phyloP scores from a whole-genome alignment of 2,888 invertebrate genomes.

The Acrocera orbiculus region DNA sequence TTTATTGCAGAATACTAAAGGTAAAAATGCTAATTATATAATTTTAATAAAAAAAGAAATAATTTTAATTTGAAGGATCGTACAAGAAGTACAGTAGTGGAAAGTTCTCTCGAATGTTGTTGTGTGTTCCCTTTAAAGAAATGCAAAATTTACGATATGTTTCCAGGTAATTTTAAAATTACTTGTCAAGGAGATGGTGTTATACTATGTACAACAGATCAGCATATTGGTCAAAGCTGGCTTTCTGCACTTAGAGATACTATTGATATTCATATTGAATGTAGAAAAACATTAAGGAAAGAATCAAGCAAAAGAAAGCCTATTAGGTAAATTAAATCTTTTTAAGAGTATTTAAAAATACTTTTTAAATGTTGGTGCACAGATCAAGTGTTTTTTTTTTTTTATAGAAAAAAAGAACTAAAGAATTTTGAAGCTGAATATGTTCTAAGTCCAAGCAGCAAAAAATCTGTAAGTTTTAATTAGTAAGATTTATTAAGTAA shows the following conservation, averaged over 20 bases:
- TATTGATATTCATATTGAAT: conserved; percentile 38
- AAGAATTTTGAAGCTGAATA: conserved; percentile 36
- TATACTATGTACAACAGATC: conserved; percentile 37
- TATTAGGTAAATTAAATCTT: conserved; percentile 21
- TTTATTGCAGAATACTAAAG: conserved; percentile 50
- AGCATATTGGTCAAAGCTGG: conserved; percentile 38
- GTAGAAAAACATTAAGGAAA: conserved; percentile 42
- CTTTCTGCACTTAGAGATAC: conserved; percentile 36
- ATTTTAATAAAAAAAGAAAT: neutral
- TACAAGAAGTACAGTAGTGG: conserved; percentile 33
- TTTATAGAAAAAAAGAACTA: conserved; percentile 34
- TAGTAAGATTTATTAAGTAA: too few species aligned
- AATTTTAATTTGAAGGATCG: conserved; percentile 18
- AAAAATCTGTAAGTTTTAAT: conserved; percentile 33
- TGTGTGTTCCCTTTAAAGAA: conserved; percentile 53
- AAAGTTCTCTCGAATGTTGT: conserved; percentile 43
- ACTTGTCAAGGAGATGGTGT: conserved; percentile 40
- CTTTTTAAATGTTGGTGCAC: neutral
- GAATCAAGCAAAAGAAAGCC: conserved; percentile 45
- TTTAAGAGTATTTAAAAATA: neutral
- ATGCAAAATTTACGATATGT: conserved; percentile 42
- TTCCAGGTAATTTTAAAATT: conserved; percentile 40
- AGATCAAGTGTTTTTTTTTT: too few species aligned
- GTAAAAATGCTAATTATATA: conserved; percentile 3
- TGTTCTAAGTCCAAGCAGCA: conserved; percentile 35